A percentile compares a stretch with the other conserved stretches of the same genome.
These are phyloP conservation scores for Empis stercorea DNA, from an alignment of 2,888 invertebrate genomes.

Conservation along the genomic window DNA sequence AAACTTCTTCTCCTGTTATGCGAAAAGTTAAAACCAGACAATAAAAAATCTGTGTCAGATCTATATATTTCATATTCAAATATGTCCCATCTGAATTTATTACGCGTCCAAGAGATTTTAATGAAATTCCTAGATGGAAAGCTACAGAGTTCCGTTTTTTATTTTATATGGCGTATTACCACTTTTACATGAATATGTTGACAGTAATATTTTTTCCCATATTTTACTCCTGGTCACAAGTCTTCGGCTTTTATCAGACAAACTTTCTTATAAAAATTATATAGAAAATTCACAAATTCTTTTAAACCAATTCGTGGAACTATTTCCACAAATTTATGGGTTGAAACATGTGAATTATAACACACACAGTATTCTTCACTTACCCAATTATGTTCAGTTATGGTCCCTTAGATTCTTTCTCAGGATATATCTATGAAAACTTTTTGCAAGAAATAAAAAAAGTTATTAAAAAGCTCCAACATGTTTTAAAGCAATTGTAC, in stretches of 20 bases:
- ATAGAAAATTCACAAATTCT: background rate
- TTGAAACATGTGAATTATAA: background rate
- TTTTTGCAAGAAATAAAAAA: no score
- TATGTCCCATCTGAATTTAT: background rate
- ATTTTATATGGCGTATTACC: background rate
- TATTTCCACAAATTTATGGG: no score
- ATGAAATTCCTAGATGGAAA: constrained; percentile 2
- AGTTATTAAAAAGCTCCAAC: no score
- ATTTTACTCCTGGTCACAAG: background rate
- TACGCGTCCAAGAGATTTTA: background rate
- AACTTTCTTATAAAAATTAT: background rate
- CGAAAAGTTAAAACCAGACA: no score
- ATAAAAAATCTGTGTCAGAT: background rate
- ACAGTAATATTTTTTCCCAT: background rate
- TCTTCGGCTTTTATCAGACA: no score
- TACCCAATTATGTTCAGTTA: background rate
- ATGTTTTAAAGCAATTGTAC: background rate
- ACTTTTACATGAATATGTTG: background rate
- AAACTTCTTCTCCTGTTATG: background rate
- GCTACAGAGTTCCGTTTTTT: constrained; percentile 1
- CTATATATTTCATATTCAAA: background rate
- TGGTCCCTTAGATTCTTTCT: no score
- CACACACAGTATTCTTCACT: background rate
- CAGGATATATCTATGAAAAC: no score
- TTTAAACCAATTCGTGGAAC: background rate